Base-by-base conservation (phyloP, 37 sponge, comb jelly and placozoan species). In the Theonella swinhoei region DNA sequence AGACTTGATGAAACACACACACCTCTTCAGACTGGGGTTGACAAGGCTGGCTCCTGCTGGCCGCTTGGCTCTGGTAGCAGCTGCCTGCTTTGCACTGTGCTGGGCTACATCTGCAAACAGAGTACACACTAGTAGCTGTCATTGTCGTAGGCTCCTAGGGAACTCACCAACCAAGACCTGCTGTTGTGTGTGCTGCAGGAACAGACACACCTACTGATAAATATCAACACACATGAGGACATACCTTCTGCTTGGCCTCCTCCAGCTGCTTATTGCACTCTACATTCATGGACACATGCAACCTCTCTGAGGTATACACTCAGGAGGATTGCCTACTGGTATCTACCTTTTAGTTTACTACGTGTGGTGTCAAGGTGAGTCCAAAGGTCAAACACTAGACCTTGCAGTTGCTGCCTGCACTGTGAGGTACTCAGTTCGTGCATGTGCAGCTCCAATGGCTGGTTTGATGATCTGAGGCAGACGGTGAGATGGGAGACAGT, bases 11-110 rank as follows among this genome's bases (percentile, higher is more conserved):
- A 41, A 4, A 29, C 59, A 42, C 30, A 31, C 79, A 73, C 39
- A 89, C 89, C 67, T 83, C 59, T 89, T 89, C 30, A 38, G 79
- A 67, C 66, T 84, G 42, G 89, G 89, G 43, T 89, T 89, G 38
- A 89, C 63, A 0, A 89, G 74, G 42, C 89, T 89, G 66, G 74
- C 69, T 23, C 89, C 89, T 36, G 75, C 79, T 64, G 75, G 64
- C 43, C 70, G 82, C 77, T 77, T 88, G 3, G 73, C 61, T 36
- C 78, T 42, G 24, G 61, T 23, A 17, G 42, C 62, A 36, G 37
- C 38, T 32, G n/a, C n/a, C n/a, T n/a, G n/a, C 54, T 14, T 47
- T 47, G 54, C 7, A 14, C 54, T 47, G n/a, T n/a, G n/a, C 54
- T 14, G 54, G 14, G 11, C 14, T 47, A 14, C 54, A 47, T 47